Conservation (phyloP, 2,888 invertebrate species). For the Diplazon laetatorius region DNA sequence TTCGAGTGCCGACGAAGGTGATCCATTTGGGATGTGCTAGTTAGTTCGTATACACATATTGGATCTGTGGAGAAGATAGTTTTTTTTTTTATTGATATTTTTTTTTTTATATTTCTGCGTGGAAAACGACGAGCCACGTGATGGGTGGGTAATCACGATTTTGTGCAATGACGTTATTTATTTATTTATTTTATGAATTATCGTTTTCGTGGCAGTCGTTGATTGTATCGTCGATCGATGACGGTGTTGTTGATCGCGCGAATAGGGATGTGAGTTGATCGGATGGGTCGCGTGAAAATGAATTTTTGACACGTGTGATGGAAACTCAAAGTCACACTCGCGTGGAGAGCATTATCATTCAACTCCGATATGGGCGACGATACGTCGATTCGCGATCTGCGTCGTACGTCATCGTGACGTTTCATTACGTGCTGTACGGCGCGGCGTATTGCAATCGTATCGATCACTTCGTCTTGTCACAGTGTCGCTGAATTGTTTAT, state of each 20-base stretch:
- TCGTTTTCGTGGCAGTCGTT: too few species aligned
- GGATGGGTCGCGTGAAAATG: not conserved
- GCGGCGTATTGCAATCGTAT: slow-evolving; percentile 59
- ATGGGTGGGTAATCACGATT: too few species aligned
- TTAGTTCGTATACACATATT: too few species aligned
- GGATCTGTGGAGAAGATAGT: too few species aligned
- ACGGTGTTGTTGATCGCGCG: slow-evolving; percentile 8
- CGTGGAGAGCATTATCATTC: slow-evolving; percentile 35
- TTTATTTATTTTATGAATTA: too few species aligned
- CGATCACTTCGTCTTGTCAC: slow-evolving; percentile 48
- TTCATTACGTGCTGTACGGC: slow-evolving; percentile 62
- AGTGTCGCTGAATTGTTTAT: slow-evolving; percentile 42
- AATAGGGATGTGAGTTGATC: not conserved
- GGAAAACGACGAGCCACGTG: too few species aligned
- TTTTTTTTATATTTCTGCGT: too few species aligned
- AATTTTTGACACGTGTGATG: slow-evolving; percentile 6
- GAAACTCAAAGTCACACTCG: slow-evolving; percentile 37
- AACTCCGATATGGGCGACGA: slow-evolving; percentile 28
- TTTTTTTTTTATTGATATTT: not conserved
- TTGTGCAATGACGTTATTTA: too few species aligned
- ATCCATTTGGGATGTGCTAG: slow-evolving; percentile 13
- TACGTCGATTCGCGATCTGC: slow-evolving; percentile 51
- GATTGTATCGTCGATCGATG: too few species aligned
- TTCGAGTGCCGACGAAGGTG: slow-evolving; percentile 43
- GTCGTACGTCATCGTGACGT: slow-evolving; percentile 60